These are phyloP conservation scores for Myathropa florea DNA, from an alignment of 2,888 invertebrate genomes.

Conservation along the genomic window DNA sequence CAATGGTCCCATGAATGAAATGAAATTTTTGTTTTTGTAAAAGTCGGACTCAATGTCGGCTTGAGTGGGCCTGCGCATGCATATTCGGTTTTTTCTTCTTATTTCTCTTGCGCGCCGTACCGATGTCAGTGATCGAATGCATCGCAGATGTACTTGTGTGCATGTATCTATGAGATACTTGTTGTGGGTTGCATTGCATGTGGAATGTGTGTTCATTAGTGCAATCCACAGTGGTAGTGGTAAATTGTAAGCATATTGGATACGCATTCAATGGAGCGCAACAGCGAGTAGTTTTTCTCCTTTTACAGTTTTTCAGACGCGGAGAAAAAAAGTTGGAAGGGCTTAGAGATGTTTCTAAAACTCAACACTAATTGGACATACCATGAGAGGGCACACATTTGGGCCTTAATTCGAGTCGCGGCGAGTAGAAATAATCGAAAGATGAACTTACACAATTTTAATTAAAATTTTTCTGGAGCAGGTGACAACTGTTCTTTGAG, in stretches of 20 bases:
- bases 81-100: neutral
- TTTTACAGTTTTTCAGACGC: neutral
- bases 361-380: slow-evolving; percentile 3
- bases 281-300: neutral
- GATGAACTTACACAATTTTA: neutral
- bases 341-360: neutral
- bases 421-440: neutral
- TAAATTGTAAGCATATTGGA: slow-evolving; percentile 38
- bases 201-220: slow-evolving; percentile 19
- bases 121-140: slow-evolving; percentile 55
- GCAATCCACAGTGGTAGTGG: neutral
- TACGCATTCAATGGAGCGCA: slow-evolving; percentile 46
- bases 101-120: slow-evolving; percentile 13
- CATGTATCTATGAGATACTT: slow-evolving; percentile 30
- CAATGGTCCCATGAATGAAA: slow-evolving; percentile 35
- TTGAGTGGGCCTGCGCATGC: slow-evolving; percentile 32
- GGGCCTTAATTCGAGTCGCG: neutral
- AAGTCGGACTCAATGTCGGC: neutral
- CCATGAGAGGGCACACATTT: neutral
- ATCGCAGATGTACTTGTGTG: neutral
- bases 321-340: neutral
- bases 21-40: neutral
- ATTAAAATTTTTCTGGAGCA: neutral
- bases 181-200: slow-evolving; percentile 32
- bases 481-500: neutral